Evolutionary conservation across 1,140 invertebrate genomes (phyloP), one percentile per base, ranked within the genome.

Genomic region (Ostrea denselamellosa): DNA sequence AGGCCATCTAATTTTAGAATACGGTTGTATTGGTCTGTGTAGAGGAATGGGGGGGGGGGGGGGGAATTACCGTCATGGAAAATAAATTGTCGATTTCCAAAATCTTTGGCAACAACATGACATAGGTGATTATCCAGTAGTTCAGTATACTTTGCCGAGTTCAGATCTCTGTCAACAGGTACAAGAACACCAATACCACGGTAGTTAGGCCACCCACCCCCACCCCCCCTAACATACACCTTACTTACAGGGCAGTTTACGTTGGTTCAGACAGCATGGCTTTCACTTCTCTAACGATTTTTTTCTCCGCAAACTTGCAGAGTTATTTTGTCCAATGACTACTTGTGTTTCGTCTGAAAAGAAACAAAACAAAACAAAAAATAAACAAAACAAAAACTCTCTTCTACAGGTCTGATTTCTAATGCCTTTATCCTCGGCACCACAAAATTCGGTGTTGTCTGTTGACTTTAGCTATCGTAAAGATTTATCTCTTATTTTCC

Each of bases 251-350:
- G 34, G 34, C 34, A 44, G 1, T 44, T 44, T 44, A 5, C 34
- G 34, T 44, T 44, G 22, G 34, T 19, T 25, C 12, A 77, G 34
- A 44, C 71, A 77, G 34, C 22, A 34, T 4, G 71, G 7, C 8
- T 77, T 25, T 19, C 71, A 77, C 71, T 44, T 77, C 71, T 77
- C 71, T 4, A 19, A 25, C 22, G 17, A 14, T 77, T 77, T n/a
- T n/a, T n/a, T 77, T 77, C 71, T 77, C 71, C 71, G 22, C 2
- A 77, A 28, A 77, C 34, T 77, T n/a, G 22, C n/a, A 25, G 71
- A 77, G 34, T 77, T 77, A 14, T 77, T 77, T 34, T 77, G 71
- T 25, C 71, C 71, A 28, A 77, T 77, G 1, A 44, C 71, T 25
- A 77, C 34, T 19, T 22, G 71, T 28, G 71, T 19, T 77, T 77